Conservation (phyloP, 1,140 invertebrate genomes). For the Caenorhabditis brenneri region DNA sequence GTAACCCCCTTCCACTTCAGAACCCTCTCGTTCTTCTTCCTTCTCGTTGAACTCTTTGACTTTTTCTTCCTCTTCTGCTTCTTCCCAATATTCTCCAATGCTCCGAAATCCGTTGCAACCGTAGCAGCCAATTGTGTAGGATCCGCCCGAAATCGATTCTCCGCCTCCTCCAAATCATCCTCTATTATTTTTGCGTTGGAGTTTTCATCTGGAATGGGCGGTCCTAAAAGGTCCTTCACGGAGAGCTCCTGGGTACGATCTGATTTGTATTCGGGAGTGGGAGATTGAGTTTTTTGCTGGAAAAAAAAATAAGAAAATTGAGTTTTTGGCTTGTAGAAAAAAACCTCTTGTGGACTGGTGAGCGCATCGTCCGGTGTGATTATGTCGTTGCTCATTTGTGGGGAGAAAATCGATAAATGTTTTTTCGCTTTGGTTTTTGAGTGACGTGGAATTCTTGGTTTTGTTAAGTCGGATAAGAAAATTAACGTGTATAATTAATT, state of each 20-base stretch:
- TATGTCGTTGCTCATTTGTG: neutral
- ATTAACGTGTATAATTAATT: no score
- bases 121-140: neutral
- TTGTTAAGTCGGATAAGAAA: no score
- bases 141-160: neutral
- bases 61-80: neutral
- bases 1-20: constrained; percentile 3
- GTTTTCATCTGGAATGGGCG: neutral
- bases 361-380: neutral
- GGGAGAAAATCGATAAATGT: neutral
- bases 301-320: neutral
- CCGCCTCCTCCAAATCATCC: neutral
- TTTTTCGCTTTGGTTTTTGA: no score
- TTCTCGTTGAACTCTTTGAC: neutral
- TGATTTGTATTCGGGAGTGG: neutral
- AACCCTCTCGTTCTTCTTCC: neutral
- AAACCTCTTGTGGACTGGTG: neutral
- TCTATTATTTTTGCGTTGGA: neutral
- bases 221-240: neutral
- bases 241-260: neutral
- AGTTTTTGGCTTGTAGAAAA: neutral
- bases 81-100: no score
- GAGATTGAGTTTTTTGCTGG: neutral
- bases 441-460: no score
- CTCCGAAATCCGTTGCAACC: no score